Conservation (phyloP, 2,113 vertebrate species). For the Callocephalon fimbriatum region DNA sequence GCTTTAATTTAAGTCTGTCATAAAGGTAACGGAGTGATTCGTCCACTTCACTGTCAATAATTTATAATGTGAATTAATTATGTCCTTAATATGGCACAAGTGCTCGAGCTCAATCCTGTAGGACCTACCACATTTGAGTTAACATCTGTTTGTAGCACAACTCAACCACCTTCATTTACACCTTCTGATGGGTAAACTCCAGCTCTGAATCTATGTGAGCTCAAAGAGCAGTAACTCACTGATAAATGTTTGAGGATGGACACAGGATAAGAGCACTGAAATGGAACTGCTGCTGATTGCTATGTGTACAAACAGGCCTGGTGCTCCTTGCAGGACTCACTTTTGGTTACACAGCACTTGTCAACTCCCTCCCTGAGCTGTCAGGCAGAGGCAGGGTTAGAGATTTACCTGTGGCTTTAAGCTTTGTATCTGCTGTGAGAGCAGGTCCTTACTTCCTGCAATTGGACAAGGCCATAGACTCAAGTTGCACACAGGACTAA, state of each 20-base stretch:
- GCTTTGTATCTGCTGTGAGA: neutral
- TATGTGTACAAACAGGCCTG: neutral
- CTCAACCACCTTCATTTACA: neutral
- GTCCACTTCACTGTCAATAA: neutral
- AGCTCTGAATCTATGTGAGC: neutral
- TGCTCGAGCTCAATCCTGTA: neutral
- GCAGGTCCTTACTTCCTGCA: neutral
- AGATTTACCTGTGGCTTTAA: neutral
- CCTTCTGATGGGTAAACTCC: neutral
- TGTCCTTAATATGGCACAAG: neutral
- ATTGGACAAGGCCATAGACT: neutral
- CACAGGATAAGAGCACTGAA: too few relatives aligned
- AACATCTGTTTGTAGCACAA: neutral
- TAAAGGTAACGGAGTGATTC: neutral
- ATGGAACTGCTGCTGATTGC: neutral
- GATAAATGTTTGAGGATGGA: neutral
- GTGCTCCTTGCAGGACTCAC: neutral
- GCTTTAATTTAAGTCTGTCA: slow-evolving; percentile 10
- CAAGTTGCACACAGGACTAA: neutral
- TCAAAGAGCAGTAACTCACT: rapidly evolving
- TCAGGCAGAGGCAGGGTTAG: neutral
- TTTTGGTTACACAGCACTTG: neutral
- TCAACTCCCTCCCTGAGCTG: neutral
- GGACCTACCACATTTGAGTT: neutral
- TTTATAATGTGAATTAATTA: neutral